phyloP scores from a whole-genome alignment of 2,888 invertebrate genomes.

The Drosophila tanythrix region DNA sequence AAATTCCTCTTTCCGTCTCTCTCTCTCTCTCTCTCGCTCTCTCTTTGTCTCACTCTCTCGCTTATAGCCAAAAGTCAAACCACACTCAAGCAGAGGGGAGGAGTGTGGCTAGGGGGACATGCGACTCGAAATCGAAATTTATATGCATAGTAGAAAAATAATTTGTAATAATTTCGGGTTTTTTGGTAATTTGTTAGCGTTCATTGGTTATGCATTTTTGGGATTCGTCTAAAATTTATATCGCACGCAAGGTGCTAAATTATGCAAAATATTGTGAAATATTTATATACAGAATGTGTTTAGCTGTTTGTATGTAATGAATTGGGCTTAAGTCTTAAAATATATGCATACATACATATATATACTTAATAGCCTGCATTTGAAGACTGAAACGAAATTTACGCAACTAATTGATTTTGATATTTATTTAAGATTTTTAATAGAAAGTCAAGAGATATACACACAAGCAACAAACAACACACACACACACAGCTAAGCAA shows the following conservation, averaged over 20 bases:
- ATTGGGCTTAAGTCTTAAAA: background rate
- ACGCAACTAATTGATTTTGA: constrained; percentile 80
- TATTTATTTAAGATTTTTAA: constrained; percentile 70
- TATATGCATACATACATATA: background rate
- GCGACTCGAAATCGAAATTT: constrained; percentile 43
- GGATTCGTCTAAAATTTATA: constrained; percentile 43
- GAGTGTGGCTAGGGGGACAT: constrained; percentile 4
- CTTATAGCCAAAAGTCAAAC: constrained; percentile 33
- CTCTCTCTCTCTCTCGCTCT: background rate
- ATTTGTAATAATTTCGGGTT: constrained; percentile 34
- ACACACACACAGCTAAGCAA: constrained; percentile 26
- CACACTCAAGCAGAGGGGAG: background rate
- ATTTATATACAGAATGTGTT: constrained; percentile 9
- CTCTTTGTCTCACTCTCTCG: background rate
- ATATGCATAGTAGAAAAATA: constrained; percentile 35
- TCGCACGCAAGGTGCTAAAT: constrained; percentile 29
- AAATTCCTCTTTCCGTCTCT: constrained; percentile 46
- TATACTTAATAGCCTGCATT: constrained; percentile 4
- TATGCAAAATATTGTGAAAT: constrained; percentile 27
- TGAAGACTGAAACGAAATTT: constrained; percentile 51
- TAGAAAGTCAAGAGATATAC: constrained; percentile 37
- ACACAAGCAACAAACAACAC: constrained; percentile 39
- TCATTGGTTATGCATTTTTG: constrained; percentile 41
- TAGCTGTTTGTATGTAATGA: background rate
- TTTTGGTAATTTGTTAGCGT: constrained; percentile 53